phyloP scores from a whole-genome alignment of 2,113 vertebrate genomes.

The Speoplatyrhinus poulsoni region DNA sequence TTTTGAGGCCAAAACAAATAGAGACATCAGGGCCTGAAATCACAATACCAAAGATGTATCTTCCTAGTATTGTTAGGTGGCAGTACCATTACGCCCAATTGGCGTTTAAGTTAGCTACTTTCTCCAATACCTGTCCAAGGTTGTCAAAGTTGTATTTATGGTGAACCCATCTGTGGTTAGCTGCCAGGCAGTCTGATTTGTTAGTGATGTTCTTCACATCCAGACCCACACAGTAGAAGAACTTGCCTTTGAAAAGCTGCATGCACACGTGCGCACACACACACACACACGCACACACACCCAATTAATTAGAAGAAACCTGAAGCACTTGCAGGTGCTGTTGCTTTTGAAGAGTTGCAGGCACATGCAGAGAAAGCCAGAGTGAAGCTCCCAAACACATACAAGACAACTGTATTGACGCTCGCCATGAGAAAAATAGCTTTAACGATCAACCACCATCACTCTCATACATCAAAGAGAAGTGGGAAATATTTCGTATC shows the following conservation, averaged over 20 bases:
- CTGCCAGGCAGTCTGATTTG: slow-evolving; percentile 88
- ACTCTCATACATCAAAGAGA: slow-evolving; percentile 22
- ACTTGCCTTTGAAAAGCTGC: slow-evolving; percentile 98
- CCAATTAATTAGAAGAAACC: no score
- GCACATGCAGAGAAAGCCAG: slow-evolving; percentile 12
- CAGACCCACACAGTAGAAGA: slow-evolving; percentile 91
- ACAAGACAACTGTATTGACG: slow-evolving; percentile 13
- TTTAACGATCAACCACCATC: slow-evolving; percentile 20
- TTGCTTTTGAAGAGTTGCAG: slow-evolving; percentile 37
- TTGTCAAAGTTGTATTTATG: slow-evolving; percentile 99
- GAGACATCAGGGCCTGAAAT: slow-evolving; percentile 88
- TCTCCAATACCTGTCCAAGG: slow-evolving; percentile 85
- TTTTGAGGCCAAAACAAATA: slow-evolving; percentile 92
- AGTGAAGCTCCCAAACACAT: slow-evolving; percentile 3
- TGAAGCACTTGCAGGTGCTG: no score
- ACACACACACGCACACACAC: slow-evolving; percentile 23
- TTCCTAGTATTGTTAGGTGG: neutral
- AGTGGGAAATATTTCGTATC: slow-evolving; percentile 20
- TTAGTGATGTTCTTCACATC: slow-evolving; percentile 97
- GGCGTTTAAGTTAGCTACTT: neutral
- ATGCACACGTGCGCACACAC: slow-evolving; percentile 6
- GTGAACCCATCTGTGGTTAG: slow-evolving; percentile 94
- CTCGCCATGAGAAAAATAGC: neutral
- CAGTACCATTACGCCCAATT: neutral
- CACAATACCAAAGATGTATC: neutral